Evolutionary conservation across 1,140 invertebrate species (phyloP), one percentile per base, ranked within the genome.

Genomic region (Musca domestica): DNA sequence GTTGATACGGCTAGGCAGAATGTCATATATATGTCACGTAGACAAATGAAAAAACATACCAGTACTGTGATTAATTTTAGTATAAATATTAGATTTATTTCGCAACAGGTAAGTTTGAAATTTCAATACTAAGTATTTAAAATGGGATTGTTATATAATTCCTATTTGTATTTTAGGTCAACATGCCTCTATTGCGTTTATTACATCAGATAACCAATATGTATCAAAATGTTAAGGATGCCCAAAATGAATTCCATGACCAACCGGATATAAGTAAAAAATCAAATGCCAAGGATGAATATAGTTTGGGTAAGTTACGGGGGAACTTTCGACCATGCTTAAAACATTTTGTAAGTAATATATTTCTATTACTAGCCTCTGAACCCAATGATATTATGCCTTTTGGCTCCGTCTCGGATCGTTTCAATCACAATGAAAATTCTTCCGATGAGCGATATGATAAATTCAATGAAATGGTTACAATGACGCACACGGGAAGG

Each of bases 161-260:
- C n/a, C n/a, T 25, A 7, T 65, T 65, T 65, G 2, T n/a, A 25
- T 10, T 65, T 46, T 52, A 91, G 86, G 90, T 95, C 7, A 98
- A 98, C 78, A 98, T 98, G 95, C 95, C 96, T 0, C 83, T 99
- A 46, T 82, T 99, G 22, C 84, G 96, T 66, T 85, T 99, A 22
- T 85, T 98, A 47, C 95, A 98, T 85, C 96, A 99, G 84, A 96
- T 99, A 71, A 94, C 91, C 71, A 96, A 95, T 70, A 97, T 98
- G 94, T 96, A 98, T 83, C 94, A 96, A 82, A 98, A 98, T 83
- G 94, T 97, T 4, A 95, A 95, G 76, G 94, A 96, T 76, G 97
- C 95, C 1, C 92, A 95, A 78, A 90, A 91, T 74, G 95, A 96
- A 73, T 84, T 98, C 58, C 91, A 88, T 74, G 91, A 88, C 70